A percentile compares a stretch with the other conserved stretches of the same genome.
Conservation (phyloP, 2,797 vertebrate species). For the Onychomys torridus region DNA sequence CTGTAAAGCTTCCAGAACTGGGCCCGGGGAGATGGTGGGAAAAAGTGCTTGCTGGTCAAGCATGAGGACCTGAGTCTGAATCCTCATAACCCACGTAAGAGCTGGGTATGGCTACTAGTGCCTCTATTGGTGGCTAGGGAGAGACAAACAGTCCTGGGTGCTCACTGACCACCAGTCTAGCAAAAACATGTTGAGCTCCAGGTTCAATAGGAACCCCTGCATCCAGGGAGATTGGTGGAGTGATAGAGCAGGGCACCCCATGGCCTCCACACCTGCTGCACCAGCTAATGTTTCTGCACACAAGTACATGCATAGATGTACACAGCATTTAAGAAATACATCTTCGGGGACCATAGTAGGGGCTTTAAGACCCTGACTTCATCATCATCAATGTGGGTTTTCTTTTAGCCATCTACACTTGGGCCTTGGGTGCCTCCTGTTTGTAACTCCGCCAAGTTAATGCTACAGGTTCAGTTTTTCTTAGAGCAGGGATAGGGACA, state of each 20-base stretch:
- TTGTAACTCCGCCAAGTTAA: not conserved
- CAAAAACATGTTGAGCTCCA: not conserved
- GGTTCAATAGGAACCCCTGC: not conserved
- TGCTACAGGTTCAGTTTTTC: not conserved
- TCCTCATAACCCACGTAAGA: not conserved
- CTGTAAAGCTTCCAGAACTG: slow-evolving; percentile 16
- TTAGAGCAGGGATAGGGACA: not conserved
- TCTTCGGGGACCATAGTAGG: not conserved
- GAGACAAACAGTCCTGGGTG: not conserved
- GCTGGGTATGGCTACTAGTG: not conserved
- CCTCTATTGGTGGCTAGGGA: not conserved
- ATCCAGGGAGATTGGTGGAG: not conserved
- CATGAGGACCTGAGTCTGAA: not conserved
- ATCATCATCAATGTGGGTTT: not conserved
- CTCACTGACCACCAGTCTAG: not conserved
- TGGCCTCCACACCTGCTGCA: not conserved
- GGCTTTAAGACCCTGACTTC: not conserved
- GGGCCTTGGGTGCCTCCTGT: not conserved
- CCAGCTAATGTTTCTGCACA: not conserved
- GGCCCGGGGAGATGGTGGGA: not conserved
- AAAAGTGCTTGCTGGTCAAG: not conserved
- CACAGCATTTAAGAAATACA: not conserved
- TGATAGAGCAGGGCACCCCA: not conserved
- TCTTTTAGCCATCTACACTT: not conserved
- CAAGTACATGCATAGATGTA: not conserved